Conservation (phyloP, 2,113 vertebrate genomes). For the Phaethornis superciliosus region DNA sequence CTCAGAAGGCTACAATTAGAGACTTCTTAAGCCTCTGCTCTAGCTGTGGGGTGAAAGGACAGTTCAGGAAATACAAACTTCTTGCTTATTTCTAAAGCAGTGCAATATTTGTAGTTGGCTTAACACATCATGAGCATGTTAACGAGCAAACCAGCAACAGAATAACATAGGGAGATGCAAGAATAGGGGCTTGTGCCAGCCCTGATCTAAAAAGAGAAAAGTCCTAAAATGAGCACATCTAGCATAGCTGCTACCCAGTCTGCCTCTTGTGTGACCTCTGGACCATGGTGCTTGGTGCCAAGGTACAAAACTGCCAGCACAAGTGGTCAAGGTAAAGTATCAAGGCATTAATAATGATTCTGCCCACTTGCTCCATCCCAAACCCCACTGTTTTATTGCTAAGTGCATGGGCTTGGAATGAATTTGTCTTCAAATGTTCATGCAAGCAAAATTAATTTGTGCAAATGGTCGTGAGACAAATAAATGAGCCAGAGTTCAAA, state of each 20-base stretch:
- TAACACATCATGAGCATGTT: not conserved
- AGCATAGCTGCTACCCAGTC: not conserved
- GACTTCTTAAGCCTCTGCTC: not conserved
- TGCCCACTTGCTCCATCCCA: not conserved
- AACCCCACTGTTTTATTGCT: not conserved
- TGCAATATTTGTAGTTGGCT: not conserved
- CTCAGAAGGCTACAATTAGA: not conserved
- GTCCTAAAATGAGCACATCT: not conserved
- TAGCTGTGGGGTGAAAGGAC: not conserved
- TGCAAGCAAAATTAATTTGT: not conserved
- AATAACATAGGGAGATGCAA: not conserved
- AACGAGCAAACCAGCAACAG: not conserved
- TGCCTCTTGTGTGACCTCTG: not conserved
- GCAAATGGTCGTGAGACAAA: not conserved
- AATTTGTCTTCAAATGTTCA: not conserved
- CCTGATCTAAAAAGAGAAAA: not conserved
- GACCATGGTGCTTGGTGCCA: accelerated
- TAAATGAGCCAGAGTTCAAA: not conserved
- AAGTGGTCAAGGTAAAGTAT: not conserved
- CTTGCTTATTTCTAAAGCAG: not conserved
- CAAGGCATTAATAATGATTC: not conserved
- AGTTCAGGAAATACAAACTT: not conserved
- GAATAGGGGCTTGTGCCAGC: not conserved
- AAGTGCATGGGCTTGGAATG: not conserved
- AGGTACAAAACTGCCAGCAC: not conserved